Percentiles rank a stretch among this genome's conserved stretches.
Evolutionary conservation across 1,140 invertebrate species (phyloP).

Genomic region (Cotesia typhae): DNA sequence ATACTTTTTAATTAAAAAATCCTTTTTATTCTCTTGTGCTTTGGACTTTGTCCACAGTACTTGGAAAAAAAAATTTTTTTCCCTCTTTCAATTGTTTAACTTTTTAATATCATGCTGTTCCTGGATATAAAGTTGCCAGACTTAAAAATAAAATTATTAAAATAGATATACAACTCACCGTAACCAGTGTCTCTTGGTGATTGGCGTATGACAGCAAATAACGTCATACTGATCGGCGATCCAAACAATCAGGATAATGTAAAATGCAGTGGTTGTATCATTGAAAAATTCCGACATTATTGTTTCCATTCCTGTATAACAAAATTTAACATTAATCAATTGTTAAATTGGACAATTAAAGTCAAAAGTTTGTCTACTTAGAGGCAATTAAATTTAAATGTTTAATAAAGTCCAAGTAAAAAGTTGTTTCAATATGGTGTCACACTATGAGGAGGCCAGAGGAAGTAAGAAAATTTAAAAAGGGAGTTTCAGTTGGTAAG

Average conservation of each 20-base stretch:
- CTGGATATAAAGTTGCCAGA: too few relatives aligned
- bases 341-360: conserved; percentile 12
- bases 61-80: background rate
- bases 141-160: conserved; percentile 11
- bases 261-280: conserved; percentile 98
- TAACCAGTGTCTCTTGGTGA: conserved; percentile 95
- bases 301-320: conserved; percentile 93
- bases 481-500: background rate
- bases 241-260: conserved; percentile 99
- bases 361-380: conserved; percentile 21
- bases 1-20: conserved; percentile 61
- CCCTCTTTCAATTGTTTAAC: too few relatives aligned
- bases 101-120: background rate
- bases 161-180: conserved; percentile 71
- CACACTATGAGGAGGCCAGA: background rate
- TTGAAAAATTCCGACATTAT: conserved; percentile 99
- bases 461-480: background rate
- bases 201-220: conserved; percentile 95
- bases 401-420: conserved; percentile 13
- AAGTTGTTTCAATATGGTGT: conserved; percentile 19
- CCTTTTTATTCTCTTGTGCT: conserved; percentile 43
- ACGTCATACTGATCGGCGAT: conserved; percentile 99
- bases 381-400: conserved; percentile 24
- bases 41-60: background rate
- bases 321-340: background rate